phyloP scores from a whole-genome alignment of 2,797 vertebrate genomes.

The Epinephelus coioides region DNA sequence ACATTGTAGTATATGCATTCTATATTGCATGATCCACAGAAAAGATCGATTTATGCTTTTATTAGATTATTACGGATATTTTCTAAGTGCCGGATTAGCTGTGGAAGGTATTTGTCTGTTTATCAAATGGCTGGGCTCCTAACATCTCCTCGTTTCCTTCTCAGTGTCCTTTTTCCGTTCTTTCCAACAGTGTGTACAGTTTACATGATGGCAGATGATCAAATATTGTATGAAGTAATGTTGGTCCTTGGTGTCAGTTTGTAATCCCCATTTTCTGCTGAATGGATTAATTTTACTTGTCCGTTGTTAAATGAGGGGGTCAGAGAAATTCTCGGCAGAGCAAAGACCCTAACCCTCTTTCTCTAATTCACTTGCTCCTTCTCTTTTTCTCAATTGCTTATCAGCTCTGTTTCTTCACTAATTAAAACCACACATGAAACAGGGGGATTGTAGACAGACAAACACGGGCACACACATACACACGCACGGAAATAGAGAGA shows the following conservation, averaged over 20 bases:
- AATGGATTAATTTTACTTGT: conserved; percentile 49
- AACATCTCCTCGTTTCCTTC: conserved; percentile 41
- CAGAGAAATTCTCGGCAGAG: conserved; percentile 50
- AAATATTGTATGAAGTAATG: conserved; percentile 12
- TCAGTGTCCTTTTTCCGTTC: conserved; percentile 19
- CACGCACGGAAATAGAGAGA: conserved; percentile 53
- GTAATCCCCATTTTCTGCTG: conserved; percentile 38
- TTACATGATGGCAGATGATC: neutral
- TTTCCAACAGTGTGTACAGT: neutral
- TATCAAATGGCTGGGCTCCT: conserved; percentile 62
- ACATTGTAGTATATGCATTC: conserved; percentile 37
- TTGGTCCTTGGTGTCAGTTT: conserved; percentile 25
- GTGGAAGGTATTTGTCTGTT: conserved; percentile 73
- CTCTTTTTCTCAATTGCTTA: conserved; percentile 67
- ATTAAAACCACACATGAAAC: conserved; percentile 94
- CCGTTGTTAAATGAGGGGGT: conserved; percentile 57
- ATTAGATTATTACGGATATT: conserved; percentile 78
- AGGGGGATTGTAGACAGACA: conserved; percentile 68
- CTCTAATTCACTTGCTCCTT: conserved; percentile 61
- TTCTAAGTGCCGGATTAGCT: conserved; percentile 68
- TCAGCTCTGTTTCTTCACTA: conserved; percentile 89
- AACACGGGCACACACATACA: conserved; percentile 37
- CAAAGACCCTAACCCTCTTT: conserved; percentile 59
- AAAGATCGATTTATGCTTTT: conserved; percentile 71
- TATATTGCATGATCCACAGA: conserved; percentile 44